These are phyloP conservation scores for Sarcophilus harrisii DNA, from an alignment of 2,797 vertebrate species.

Conservation along the genomic window DNA sequence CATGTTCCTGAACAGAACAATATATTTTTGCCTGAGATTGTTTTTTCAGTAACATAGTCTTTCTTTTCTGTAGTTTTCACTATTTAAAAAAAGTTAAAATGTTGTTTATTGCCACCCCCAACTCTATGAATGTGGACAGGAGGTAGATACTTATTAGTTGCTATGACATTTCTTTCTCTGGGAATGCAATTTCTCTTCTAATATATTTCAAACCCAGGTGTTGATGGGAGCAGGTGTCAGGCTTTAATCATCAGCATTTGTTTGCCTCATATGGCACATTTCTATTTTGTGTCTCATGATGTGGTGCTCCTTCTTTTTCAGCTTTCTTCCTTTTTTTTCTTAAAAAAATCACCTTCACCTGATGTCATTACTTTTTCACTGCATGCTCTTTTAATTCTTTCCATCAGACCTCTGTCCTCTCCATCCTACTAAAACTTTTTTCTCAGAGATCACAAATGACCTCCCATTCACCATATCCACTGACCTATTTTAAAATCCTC, in stretches of 20 bases:
- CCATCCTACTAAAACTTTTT: not conserved
- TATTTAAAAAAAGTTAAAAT: constrained; percentile 26
- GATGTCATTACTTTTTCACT: not conserved
- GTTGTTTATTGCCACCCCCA: constrained; percentile 59
- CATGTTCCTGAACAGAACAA: constrained; percentile 55
- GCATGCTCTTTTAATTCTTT: not conserved
- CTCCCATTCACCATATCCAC: not conserved
- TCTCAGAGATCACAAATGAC: not conserved
- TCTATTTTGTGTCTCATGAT: constrained; percentile 52
- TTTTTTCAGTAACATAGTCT: constrained; percentile 36
- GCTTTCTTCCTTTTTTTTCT: constrained; percentile 59
- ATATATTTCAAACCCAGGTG: constrained; percentile 65
- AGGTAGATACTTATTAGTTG: constrained; percentile 60
- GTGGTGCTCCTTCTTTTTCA: not conserved
- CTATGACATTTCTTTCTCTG: constrained; percentile 60
- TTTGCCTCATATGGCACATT: constrained; percentile 53
- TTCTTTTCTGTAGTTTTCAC: constrained; percentile 50
- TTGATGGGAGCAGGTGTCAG: constrained; percentile 46
- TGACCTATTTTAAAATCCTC: not conserved
- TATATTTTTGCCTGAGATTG: constrained; percentile 40
- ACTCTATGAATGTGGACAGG: constrained; percentile 27
- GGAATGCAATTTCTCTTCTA: constrained; percentile 48
- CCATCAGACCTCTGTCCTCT: not conserved
- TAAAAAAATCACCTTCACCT: not conserved
- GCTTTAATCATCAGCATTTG: constrained; percentile 65